phyloP scores from a whole-genome alignment of 23 tunicate genomes.

The Styela plicata region DNA sequence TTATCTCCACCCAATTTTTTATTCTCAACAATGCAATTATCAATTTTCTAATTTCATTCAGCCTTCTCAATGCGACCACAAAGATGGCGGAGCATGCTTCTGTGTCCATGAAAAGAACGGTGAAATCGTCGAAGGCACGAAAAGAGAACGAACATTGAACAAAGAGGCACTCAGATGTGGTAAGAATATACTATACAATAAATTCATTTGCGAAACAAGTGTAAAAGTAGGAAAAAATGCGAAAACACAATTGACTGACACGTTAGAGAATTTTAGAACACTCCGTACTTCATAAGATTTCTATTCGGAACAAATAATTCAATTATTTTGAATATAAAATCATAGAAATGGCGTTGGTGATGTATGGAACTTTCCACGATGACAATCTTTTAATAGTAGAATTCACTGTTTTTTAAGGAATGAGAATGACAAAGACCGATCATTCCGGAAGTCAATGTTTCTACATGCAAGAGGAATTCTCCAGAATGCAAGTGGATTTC shows the following conservation, averaged over 20 bases:
- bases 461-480: slow-evolving; percentile 32
- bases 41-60: no score
- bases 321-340: no score
- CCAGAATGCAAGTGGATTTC: slow-evolving; percentile 1
- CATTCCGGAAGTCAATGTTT: slow-evolving; percentile 30
- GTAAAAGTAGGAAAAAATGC: background rate
- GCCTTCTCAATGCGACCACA: slow-evolving; percentile 63
- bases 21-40: no score
- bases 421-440: background rate
- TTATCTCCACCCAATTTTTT: no score
- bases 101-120: slow-evolving; percentile 50
- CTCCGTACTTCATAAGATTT: no score
- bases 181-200: no score
- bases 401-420: background rate
- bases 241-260: no score
- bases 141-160: slow-evolving; percentile 16
- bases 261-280: no score
- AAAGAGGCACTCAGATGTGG: slow-evolving; percentile 60
- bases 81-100: slow-evolving; percentile 51
- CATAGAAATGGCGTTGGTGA: no score
- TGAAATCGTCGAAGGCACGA: slow-evolving; percentile 5
- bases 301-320: no score
- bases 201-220: background rate
- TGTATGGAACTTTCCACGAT: no score
- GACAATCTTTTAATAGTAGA: no score